Evolutionary conservation across 2,888 invertebrate species (phyloP).

Genomic region (Drosophila mercatorum): DNA sequence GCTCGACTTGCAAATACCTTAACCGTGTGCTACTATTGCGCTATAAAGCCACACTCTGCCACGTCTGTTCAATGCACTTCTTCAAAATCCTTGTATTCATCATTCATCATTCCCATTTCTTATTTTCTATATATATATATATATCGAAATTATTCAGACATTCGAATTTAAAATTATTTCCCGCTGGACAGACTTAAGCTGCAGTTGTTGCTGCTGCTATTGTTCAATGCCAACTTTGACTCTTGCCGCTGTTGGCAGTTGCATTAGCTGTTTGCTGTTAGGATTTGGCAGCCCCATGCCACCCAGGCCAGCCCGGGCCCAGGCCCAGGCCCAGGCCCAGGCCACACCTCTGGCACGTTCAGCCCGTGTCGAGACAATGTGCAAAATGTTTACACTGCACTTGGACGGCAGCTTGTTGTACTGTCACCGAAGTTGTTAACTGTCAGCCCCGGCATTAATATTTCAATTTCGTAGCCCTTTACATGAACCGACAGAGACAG

Average conservation of each 20-base stretch:
- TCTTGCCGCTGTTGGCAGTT: constrained; percentile 19
- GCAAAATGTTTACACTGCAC: constrained; percentile 67
- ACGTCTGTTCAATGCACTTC: too few relatives aligned
- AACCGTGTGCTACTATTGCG: too few relatives aligned
- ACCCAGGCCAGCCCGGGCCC: not conserved
- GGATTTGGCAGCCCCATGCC: constrained; percentile 14
- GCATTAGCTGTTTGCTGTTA: constrained; percentile 24
- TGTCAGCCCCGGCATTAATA: constrained; percentile 52
- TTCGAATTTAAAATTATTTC: constrained; percentile 14
- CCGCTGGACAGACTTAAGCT: constrained; percentile 10
- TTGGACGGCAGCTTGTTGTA: constrained; percentile 41
- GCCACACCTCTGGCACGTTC: constrained; percentile 12
- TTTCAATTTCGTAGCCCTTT: constrained; percentile 48
- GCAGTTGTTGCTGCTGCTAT: not conserved
- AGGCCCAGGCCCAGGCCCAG: not conserved
- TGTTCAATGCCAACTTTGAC: not conserved
- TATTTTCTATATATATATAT: too few relatives aligned
- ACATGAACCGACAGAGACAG: constrained; percentile 3
- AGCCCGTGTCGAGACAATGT: constrained; percentile 44
- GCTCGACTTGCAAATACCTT: not conserved
- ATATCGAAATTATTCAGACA: too few relatives aligned
- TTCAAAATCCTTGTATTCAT: too few relatives aligned
- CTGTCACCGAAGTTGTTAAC: constrained; percentile 37
- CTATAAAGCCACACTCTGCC: too few relatives aligned
- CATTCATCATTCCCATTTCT: too few relatives aligned